Percentiles rank a stretch among this genome's conserved stretches.
Evolutionary conservation across 2,888 invertebrate genomes (phyloP).

Genomic region (Psylliodes chrysocephalus): DNA sequence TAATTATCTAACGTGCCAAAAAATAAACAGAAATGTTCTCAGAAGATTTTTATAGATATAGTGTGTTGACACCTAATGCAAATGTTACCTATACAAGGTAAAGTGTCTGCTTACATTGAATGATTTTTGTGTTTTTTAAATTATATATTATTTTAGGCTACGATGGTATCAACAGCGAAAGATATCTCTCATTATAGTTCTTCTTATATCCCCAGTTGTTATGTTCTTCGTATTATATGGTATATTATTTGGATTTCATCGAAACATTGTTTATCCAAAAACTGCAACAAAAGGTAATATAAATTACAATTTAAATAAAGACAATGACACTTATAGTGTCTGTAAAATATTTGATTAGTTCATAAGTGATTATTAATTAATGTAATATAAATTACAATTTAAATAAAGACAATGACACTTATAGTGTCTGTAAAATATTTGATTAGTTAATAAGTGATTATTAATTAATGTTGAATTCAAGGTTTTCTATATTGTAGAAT

Average conservation of each 20-base stretch:
- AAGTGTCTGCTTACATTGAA: neutral
- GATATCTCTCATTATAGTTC: constrained; percentile 44
- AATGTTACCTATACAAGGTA: constrained; percentile 25
- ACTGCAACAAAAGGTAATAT: constrained; percentile 41
- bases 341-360: too few relatives aligned
- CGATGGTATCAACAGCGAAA: constrained; percentile 47
- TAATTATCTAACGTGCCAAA: neutral
- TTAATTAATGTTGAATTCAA: too few relatives aligned
- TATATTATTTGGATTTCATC: constrained; percentile 49
- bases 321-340: too few relatives aligned
- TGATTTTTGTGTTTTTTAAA: neutral
- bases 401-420: too few relatives aligned
- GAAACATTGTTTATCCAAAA: constrained; percentile 49
- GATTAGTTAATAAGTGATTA: too few relatives aligned
- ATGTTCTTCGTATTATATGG: constrained; percentile 51
- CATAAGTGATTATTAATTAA: too few relatives aligned
- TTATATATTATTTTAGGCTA: constrained; percentile 27
- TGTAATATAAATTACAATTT: too few relatives aligned
- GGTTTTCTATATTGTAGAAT: too few relatives aligned
- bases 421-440: too few relatives aligned
- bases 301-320: too few relatives aligned
- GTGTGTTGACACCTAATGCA: constrained; percentile 15
- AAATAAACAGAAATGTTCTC: constrained; percentile 22
- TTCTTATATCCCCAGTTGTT: constrained; percentile 49
- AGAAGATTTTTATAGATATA: constrained; percentile 31